Conservation (phyloP, 2,113 vertebrate genomes). For the Nothoprocta perdicaria region DNA sequence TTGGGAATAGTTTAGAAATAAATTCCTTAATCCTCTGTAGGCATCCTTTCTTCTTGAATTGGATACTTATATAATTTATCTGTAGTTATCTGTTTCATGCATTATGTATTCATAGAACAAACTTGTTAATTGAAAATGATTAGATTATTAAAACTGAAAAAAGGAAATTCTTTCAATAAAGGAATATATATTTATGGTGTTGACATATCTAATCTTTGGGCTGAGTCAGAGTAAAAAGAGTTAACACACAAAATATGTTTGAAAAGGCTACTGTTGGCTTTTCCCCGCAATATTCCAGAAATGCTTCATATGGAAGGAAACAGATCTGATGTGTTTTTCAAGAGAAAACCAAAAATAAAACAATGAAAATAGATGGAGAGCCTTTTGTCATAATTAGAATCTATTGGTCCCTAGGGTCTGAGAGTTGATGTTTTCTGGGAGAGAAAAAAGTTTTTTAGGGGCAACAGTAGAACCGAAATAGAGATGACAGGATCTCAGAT, state of each 20-base stretch:
- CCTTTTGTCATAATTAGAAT: conserved; percentile 15
- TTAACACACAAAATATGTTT: conserved; percentile 22
- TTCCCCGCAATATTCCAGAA: conserved; percentile 36
- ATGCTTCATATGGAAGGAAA: conserved; percentile 35
- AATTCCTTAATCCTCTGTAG: not conserved
- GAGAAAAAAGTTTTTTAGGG: not conserved
- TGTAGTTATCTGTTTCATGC: not conserved
- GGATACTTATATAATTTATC: not conserved
- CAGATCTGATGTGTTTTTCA: not conserved
- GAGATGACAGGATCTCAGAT: not conserved
- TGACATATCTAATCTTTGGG: not conserved
- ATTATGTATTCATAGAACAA: not conserved
- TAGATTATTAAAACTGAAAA: not conserved
- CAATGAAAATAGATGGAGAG: not conserved
- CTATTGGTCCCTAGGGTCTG: not conserved
- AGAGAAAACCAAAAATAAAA: not conserved
- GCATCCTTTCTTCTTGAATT: not conserved
- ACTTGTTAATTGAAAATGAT: not conserved
- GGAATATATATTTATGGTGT: not conserved
- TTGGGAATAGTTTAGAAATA: conserved; percentile 8
- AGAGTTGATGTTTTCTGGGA: not conserved
- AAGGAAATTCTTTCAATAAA: not conserved
- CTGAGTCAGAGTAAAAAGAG: not conserved
- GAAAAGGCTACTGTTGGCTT: conserved; percentile 21
- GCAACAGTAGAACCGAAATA: not conserved